Evolutionary conservation across 2,113 vertebrate species (phyloP), one percentile per base, ranked within the genome.

Genomic region (Hydrochoerus hydrochaeris): DNA sequence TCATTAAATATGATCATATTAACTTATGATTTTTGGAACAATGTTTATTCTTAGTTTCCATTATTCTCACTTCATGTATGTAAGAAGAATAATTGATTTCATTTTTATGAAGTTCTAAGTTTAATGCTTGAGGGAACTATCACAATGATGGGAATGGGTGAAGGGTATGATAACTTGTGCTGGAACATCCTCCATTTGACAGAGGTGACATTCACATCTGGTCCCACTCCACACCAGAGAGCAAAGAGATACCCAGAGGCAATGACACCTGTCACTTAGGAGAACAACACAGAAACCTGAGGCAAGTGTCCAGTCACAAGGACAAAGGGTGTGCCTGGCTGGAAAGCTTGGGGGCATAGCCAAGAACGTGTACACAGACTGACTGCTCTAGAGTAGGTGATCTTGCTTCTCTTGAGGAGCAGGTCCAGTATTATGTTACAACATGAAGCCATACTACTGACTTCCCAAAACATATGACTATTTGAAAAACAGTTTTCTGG

Each of bases 11-110:
- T 35, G 35, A 96, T 75, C 52, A 57, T 82, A 85, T 71, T 81
- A 88, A 88, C 83, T 82, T 95, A 22, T 65, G 49, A n/a, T 78
- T 71, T 94, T 96, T 85, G 28, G 46, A 93, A 94, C 94, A 91
- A 77, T 75, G 14, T 93, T 78, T 58, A 35, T 88, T 96, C 26
- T 81, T 80, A 90, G 81, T 85, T 95, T n/a, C 87, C 90, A n/a
- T 73, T 93, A 16, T 83, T 85, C 63, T 92, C 65, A 87, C 87
- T 94, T 95, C 91, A 96, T 14, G 19, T 69, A 82, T 94, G 65
- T 77, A 58, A 81, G 67, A 85, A 84, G 35, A 49, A 95, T 1
- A 83, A 16, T 12, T 57, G 52, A 62, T 65, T 83, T 85, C 60
- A 65, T 6, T 82, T 84, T 90, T 85, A 90, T 94, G 63, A 84